Evolutionary conservation across 2,797 vertebrate genomes (phyloP).

Genomic region (Dendrocincla fuliginosa): DNA sequence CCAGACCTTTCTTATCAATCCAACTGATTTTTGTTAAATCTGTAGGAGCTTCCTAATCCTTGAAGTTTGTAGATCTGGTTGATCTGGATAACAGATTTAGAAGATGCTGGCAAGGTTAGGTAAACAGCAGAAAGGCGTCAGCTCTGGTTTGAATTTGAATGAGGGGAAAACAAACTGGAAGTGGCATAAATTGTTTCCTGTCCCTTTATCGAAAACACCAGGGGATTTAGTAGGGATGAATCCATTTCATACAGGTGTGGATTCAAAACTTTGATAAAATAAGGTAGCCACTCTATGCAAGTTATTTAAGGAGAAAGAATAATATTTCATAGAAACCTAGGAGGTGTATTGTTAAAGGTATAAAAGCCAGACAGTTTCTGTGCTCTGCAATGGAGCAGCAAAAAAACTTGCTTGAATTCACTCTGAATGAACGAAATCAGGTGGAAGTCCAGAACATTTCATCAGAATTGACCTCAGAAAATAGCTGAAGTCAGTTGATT

Average conservation of each 20-base stretch:
- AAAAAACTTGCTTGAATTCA: not conserved
- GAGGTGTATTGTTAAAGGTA: not conserved
- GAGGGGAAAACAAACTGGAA: not conserved
- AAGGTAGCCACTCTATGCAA: not conserved
- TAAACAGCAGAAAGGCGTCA: not conserved
- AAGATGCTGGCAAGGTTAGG: not conserved
- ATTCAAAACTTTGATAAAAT: not conserved
- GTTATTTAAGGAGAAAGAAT: not conserved
- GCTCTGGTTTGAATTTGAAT: not conserved
- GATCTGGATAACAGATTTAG: not conserved
- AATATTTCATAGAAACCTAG: not conserved
- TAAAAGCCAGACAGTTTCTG: not conserved
- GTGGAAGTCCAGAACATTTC: not conserved
- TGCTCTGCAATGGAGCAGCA: not conserved
- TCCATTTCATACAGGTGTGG: not conserved
- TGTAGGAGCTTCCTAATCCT: not conserved
- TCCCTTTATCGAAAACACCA: not conserved
- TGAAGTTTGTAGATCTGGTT: not conserved
- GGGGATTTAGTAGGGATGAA: not conserved
- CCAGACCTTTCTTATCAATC: not conserved
- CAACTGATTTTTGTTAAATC: not conserved
- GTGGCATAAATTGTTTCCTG: not conserved
- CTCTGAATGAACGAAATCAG: not conserved
- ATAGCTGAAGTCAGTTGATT: not conserved
- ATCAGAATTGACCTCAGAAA: not conserved